Evolutionary conservation across 2,888 invertebrate species (phyloP).

Genomic region (Cataglyphis livida): DNA sequence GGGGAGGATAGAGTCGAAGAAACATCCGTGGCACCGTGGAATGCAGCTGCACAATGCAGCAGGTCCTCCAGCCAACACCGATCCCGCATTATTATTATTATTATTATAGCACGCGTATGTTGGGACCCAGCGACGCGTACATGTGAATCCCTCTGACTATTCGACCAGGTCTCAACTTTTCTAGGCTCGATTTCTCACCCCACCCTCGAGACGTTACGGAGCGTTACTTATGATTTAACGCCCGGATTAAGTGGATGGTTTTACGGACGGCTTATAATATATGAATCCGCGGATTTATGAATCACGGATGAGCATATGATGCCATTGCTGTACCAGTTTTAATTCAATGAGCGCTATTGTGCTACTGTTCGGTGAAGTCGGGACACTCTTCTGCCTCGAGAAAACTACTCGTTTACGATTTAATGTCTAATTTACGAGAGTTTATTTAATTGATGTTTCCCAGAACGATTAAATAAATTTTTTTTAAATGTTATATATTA

Average conservation of each 20-base stretch:
- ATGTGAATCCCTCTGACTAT: slow-evolving; percentile 2
- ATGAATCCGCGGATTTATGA: slow-evolving; percentile 46
- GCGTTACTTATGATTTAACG: slow-evolving; percentile 49
- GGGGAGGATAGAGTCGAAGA: slow-evolving; percentile 52
- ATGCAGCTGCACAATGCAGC: slow-evolving; percentile 75
- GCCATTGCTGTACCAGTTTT: slow-evolving; percentile 28
- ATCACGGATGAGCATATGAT: slow-evolving; percentile 39
- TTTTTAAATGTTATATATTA: neutral
- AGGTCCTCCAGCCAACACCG: slow-evolving; percentile 63
- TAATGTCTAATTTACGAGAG: slow-evolving; percentile 24
- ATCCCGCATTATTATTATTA: slow-evolving; percentile 32
- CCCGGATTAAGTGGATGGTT: slow-evolving; percentile 45
- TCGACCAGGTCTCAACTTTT: slow-evolving; percentile 40
- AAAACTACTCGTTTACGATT: slow-evolving; percentile 1
- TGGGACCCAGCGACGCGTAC: slow-evolving; percentile 38
- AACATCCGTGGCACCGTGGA: slow-evolving; percentile 65
- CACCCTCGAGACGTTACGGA: slow-evolving; percentile 35
- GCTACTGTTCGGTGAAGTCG: slow-evolving; percentile 12
- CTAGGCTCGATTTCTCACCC: slow-evolving; percentile 49
- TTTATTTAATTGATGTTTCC: neutral
- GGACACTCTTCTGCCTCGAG: neutral
- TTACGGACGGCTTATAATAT: slow-evolving; percentile 50
- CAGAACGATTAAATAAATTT: slow-evolving; percentile 3
- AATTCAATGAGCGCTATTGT: slow-evolving; percentile 44
- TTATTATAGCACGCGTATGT: slow-evolving; percentile 64